These are phyloP conservation scores for Ochropacha duplaris DNA, from an alignment of 2,888 invertebrate genomes.

Conservation along the genomic window DNA sequence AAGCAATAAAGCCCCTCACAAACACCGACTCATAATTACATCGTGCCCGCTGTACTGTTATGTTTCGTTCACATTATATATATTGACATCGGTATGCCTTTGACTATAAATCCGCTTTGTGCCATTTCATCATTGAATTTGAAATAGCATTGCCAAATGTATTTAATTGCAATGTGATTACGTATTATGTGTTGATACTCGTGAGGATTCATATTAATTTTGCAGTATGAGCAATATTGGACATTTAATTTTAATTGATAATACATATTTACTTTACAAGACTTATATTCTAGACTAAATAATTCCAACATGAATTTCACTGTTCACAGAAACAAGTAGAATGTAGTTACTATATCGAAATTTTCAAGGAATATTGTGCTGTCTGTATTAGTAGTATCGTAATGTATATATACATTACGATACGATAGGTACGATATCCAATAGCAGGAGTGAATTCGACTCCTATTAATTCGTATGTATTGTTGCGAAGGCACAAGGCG, in stretches of 20 bases:
- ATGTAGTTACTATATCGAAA: too few species aligned
- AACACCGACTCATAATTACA: slow-evolving; percentile 68
- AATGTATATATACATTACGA: slow-evolving; percentile 15
- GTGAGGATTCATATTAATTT: not conserved
- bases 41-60: slow-evolving; percentile 38
- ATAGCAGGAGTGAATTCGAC: slow-evolving; percentile 23
- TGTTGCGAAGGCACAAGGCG: slow-evolving; percentile 13
- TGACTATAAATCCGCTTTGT: slow-evolving; percentile 58
- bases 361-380: not conserved
- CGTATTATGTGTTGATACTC: not conserved
- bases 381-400: too few species aligned
- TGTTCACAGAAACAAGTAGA: too few species aligned
- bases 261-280: too few species aligned
- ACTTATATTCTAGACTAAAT: too few species aligned
- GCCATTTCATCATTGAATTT: slow-evolving; percentile 55
- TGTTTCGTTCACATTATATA: slow-evolving; percentile 56
- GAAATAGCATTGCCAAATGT: slow-evolving; percentile 20
- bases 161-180: not conserved
- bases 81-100: slow-evolving; percentile 70
- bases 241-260: not conserved
- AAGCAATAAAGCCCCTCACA: slow-evolving; percentile 63
- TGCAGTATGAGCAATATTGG: not conserved
- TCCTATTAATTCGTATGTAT: slow-evolving; percentile 22
- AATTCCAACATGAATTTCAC: too few species aligned
- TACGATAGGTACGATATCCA: slow-evolving; percentile 15